These are phyloP conservation scores for Fissipunctia ypsillon DNA, from an alignment of 2,888 invertebrate genomes.

Conservation along the genomic window DNA sequence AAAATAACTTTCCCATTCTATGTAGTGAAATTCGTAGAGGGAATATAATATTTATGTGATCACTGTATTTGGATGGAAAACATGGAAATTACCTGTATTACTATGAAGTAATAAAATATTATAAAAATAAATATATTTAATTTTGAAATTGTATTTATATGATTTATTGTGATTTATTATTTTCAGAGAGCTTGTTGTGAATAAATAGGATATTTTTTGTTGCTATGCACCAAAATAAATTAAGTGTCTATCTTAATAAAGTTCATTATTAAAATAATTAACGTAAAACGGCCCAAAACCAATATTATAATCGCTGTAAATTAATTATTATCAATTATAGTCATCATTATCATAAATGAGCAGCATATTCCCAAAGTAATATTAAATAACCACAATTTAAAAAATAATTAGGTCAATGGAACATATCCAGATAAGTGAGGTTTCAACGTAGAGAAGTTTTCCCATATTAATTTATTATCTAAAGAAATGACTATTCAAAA, in stretches of 20 bases:
- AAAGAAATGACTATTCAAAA: not conserved
- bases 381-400: not conserved
- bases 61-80: not conserved
- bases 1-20: not conserved
- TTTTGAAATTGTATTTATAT: not conserved
- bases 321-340: conserved; percentile 23
- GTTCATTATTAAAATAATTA: conserved; percentile 14
- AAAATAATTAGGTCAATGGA: conserved; percentile 10
- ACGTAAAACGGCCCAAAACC: not conserved
- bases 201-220: not conserved
- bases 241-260: not conserved
- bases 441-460: not conserved
- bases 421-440: not conserved
- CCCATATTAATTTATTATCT: too few relatives aligned
- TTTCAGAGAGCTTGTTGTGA: not conserved
- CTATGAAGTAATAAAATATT: not conserved
- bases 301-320: conserved; percentile 18
- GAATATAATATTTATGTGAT: not conserved
- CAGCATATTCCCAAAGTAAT: not conserved
- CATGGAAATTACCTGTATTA: not conserved
- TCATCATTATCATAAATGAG: not conserved
- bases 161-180: not conserved
- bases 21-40: not conserved
- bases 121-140: not conserved
- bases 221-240: not conserved